Evolutionary conservation across 2,113 vertebrate species (phyloP).

Genomic region (Sylvia atricapilla): DNA sequence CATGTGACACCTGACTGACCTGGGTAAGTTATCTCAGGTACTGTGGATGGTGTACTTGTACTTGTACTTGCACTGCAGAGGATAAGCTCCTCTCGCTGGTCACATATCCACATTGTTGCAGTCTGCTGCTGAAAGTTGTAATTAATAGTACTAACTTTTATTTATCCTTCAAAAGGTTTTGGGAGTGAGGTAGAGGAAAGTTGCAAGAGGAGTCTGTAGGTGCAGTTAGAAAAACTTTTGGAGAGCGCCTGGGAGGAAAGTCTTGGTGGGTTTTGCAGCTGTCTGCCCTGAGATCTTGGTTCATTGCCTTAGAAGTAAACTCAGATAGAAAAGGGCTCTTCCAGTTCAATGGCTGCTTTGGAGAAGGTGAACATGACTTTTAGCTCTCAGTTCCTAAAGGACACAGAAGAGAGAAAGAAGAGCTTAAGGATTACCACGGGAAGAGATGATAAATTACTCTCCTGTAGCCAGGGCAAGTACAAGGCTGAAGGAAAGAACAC

Average conservation of each 20-base stretch:
- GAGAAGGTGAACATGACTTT: neutral
- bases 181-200: neutral
- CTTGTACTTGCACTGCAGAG: neutral
- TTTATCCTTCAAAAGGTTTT: neutral
- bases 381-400: neutral
- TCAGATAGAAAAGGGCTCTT: neutral
- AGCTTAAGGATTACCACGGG: neutral
- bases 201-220: neutral
- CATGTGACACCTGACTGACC: accelerated
- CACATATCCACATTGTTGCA: too few relatives aligned
- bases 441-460: neutral
- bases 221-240: neutral
- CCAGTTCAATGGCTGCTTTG: neutral
- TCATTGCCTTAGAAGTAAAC: neutral
- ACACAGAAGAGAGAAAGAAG: neutral
- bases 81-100: neutral
- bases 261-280: neutral
- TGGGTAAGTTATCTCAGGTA: neutral
- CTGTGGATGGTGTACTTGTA: accelerated
- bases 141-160: neutral
- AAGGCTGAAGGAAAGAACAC: neutral
- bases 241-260: neutral
- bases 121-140: neutral
- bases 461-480: neutral
- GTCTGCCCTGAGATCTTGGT: neutral